A percentile compares a stretch with the other conserved stretches of the same genome.
Conservation (phyloP, 2,888 invertebrate species). For the Nebria brevicollis region DNA sequence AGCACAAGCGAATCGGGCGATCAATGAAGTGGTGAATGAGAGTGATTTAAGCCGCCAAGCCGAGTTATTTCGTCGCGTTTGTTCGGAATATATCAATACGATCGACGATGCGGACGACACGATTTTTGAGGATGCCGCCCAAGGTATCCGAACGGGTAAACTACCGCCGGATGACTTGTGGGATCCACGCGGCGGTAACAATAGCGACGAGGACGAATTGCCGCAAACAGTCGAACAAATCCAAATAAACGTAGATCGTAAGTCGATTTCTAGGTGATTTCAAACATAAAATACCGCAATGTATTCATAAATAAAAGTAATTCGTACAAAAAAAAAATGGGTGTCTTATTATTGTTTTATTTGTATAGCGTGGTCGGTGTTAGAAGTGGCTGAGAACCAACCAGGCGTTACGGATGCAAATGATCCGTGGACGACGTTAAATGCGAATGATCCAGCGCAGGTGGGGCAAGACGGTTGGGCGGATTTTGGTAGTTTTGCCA, state of each 20-base stretch:
- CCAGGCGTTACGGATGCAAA: conserved; percentile 10
- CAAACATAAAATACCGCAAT: neutral
- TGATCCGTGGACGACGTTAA: conserved; percentile 28
- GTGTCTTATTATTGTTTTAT: neutral
- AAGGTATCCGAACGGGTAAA: conserved; percentile 51
- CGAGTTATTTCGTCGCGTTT: conserved; percentile 72
- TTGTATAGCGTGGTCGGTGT: conserved; percentile 28
- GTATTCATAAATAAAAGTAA: too few species aligned
- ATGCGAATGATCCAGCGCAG: neutral
- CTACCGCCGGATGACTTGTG: conserved; percentile 56
- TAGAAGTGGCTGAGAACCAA: neutral
- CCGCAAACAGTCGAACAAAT: conserved; percentile 60
- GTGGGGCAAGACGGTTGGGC: conserved; percentile 59
- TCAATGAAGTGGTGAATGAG: conserved; percentile 64
- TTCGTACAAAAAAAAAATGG: too few species aligned
- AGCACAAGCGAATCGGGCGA: conserved; percentile 47
- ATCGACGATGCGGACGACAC: conserved; percentile 57
- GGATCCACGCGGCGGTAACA: conserved; percentile 65
- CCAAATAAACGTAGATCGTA: conserved; percentile 63
- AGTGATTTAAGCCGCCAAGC: conserved; percentile 63
- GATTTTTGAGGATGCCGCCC: conserved; percentile 23
- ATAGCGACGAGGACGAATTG: conserved; percentile 63
- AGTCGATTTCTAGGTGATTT: conserved; percentile 51
- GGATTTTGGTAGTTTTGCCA: conserved; percentile 56
- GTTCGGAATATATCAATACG: conserved; percentile 60